Evolutionary conservation across 2,113 vertebrate genomes (phyloP), one percentile per base, ranked within the genome.

Genomic region (Panthera tigris): DNA sequence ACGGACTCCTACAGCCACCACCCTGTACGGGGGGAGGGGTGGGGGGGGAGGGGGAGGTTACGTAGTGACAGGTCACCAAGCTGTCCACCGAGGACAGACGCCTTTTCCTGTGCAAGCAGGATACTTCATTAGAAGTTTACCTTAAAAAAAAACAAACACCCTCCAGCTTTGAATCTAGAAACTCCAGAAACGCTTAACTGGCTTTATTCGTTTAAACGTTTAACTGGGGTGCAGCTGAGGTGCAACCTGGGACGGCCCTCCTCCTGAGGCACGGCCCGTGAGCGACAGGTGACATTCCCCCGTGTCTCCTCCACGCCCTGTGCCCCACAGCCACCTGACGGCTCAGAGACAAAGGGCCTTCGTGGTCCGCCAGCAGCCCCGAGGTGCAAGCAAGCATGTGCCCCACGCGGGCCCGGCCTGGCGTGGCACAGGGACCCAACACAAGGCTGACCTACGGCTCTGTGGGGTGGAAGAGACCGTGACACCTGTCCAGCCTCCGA

Each of bases 371-470:
- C 66, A 23, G 66, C 9, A 68, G 31, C 45, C 48, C 36, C 31
- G 0, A 9, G 23, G 25, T 16, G 1, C 31, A 41, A 4, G 48
- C 57, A 36, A 29, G 91, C 50, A 13, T 2, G 0, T 0, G 0
- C 81, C 29, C 36, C 4, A 8, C 0, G 7, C 21, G 7, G 11
- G 1, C 23, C 71, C 23, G 41, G 19, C 16, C 27, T 29, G 45
- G 9, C 16, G 2, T 2, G 8, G 76, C 21, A 2, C 16, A 41
- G 21, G 36, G 41, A 29, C 39, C 41, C 25, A 7, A 13, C 39
- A 2, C 13, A 6, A 76, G 73, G 39, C 45, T 19, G 31, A 3
- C 10, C 50, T 10, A 16, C 78, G 14, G n/a, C 66, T n/a, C 33
- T 33, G 36, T 0, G 1, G 18, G 52, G 11, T 13, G 1, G 21